Conservation (phyloP, 2,888 invertebrate genomes). For the Dilophus febrilis region DNA sequence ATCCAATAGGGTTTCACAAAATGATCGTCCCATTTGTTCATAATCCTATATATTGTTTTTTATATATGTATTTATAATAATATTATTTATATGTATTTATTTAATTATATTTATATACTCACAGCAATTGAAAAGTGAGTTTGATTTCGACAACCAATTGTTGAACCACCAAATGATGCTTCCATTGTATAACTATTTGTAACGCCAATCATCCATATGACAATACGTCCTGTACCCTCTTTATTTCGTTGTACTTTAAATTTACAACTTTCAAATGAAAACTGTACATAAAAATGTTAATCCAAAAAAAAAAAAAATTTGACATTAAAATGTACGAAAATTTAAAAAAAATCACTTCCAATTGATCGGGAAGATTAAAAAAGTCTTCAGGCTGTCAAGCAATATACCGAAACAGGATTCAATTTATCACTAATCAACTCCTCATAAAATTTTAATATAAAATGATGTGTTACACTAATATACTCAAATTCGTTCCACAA, state of each 20-base stretch:
- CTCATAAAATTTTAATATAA: too few relatives aligned
- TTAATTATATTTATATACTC: conserved; percentile 10
- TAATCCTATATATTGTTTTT: conserved; percentile 36
- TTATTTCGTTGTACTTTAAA: conserved; percentile 85
- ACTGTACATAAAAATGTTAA: too few relatives aligned
- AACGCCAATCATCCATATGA: conserved; percentile 90
- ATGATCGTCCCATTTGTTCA: conserved; percentile 69
- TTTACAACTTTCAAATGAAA: conserved; percentile 86
- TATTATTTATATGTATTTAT: neutral
- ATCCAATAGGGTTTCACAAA: conserved; percentile 83
- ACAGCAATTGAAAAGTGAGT: conserved; percentile 64
- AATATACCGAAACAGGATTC: too few relatives aligned
- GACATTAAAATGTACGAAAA: neutral
- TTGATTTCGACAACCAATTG: conserved; percentile 59
- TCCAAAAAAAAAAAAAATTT: neutral
- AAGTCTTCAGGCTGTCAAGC: too few relatives aligned
- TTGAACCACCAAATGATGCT: conserved; percentile 85
- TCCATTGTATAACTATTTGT: conserved; percentile 91
- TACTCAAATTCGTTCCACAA: too few relatives aligned
- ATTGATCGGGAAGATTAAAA: too few relatives aligned
- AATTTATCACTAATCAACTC: too few relatives aligned
- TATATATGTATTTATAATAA: neutral
- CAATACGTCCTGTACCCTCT: conserved; percentile 87
- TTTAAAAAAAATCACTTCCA: too few relatives aligned
- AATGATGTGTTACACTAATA: too few relatives aligned